Evolutionary conservation across 2,888 invertebrate species (phyloP), one percentile per base, ranked within the genome.

Genomic region (Synergus gifuensis): DNA sequence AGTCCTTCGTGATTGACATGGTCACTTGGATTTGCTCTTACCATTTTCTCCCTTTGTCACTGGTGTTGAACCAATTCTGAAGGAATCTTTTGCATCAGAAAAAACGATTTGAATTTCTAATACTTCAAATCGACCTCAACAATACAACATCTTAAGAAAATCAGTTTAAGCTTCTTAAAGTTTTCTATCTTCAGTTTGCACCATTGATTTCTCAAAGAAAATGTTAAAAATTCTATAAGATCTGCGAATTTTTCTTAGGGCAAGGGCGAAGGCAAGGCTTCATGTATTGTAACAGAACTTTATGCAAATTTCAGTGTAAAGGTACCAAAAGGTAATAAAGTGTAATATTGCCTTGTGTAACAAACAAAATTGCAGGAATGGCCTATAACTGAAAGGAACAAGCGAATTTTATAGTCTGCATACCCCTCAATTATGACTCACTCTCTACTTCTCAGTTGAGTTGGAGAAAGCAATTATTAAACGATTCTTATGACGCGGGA

Each of bases 351-450:
- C 54, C n/a, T 54, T n/a, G 2, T 54, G n/a, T n/a, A n/a, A n/a
- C 2, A 54, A 54, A n/a, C n/a, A n/a, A 54, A n/a, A n/a, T 0
- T 8, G 8, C 9, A 54, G 4, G 18, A 60, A 22, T 60, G 12
- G 1, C 22, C 22, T 60, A 18, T 18, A 12, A 12, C 0, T 60
- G 12, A n/a, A 54, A 54, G 54, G 22, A 49, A n/a, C 28, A 22
- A 46, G n/a, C 49, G 36, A 54, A 54, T 49, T 73, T 73, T 73
- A 73, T 36, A 54, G n/a, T 49, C 11, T 11, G 49, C 36, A 28
- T 73, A 73, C 46, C 69, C 36, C 36, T 49, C 54, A 73, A 73
- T 73, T 49, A 54, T 73, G 69, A 73, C 14, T 73, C 28, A 54
- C 16, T 54, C 46, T 49, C 49, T n/a, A 14, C n/a, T 28, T 7